A percentile compares a stretch with the other conserved stretches of the same genome.
Evolutionary conservation across 2,113 vertebrate species (phyloP).

Genomic region (Myodes glareolus): DNA sequence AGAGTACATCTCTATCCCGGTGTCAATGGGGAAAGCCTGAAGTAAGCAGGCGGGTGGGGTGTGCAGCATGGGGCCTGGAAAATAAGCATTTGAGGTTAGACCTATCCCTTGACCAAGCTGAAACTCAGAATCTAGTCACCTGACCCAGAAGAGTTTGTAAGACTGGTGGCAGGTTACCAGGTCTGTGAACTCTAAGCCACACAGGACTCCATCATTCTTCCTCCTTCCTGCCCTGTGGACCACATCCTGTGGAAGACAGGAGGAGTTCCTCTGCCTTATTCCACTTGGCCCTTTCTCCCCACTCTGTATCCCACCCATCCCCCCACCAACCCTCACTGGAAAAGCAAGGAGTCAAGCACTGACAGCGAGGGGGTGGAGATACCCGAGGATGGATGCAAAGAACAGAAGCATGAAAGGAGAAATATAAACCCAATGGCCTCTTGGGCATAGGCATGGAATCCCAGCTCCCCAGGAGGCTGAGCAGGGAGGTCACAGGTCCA

Average conservation of each 20-base stretch:
- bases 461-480: neutral
- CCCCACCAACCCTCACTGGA: neutral
- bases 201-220: neutral
- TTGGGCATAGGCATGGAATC: neutral
- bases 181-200: neutral
- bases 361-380: rapidly evolving
- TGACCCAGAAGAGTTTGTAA: neutral
- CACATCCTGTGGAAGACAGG: neutral
- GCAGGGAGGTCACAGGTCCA: neutral
- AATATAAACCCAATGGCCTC: neutral
- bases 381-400: neutral
- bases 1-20: neutral
- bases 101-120: neutral
- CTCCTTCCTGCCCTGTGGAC: neutral
- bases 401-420: neutral
- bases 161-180: neutral
- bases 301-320: neutral
- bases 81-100: neutral
- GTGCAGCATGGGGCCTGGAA: neutral
- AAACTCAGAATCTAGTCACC: neutral
- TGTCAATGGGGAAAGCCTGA: neutral
- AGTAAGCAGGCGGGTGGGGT: neutral
- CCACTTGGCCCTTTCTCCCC: neutral
- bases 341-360: neutral
- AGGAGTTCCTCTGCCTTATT: neutral